These are phyloP conservation scores for Acanthornis magna DNA, from an alignment of 2,797 vertebrate genomes.

Conservation along the genomic window DNA sequence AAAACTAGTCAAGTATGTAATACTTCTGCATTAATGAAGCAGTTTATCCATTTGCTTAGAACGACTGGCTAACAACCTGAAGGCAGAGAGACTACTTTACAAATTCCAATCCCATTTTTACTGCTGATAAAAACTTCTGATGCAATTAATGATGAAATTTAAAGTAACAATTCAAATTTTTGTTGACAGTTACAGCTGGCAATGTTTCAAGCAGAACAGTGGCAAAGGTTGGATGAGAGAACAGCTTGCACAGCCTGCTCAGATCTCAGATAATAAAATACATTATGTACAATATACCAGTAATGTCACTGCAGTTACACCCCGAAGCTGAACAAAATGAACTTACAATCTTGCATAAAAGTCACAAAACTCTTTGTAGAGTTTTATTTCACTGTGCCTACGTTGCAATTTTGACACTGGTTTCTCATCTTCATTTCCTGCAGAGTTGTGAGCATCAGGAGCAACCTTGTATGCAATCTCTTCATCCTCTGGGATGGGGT, in stretches of 20 bases:
- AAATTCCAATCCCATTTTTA: neutral
- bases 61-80: neutral
- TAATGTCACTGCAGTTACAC: neutral
- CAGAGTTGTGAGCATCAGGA: conserved; percentile 63
- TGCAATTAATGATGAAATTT: neutral
- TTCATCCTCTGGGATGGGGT: conserved; percentile 83
- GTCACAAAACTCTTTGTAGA: conserved; percentile 99
- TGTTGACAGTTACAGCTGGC: neutral
- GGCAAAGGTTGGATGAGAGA: neutral
- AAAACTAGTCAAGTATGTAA: neutral
- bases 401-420: conserved; percentile 89
- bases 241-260: neutral
- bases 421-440: conserved; percentile 80
- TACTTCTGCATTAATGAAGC: neutral
- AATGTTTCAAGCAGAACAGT: neutral
- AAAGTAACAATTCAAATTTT: neutral
- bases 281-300: neutral
- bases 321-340: neutral
- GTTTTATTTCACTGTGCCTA: conserved; percentile 91
- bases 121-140: neutral
- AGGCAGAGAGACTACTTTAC: neutral
- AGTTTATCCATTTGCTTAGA: neutral
- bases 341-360: conserved; percentile 98
- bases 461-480: conserved; percentile 65
- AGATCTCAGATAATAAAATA: neutral